Evolutionary conservation across 2,113 vertebrate genomes (phyloP).

Genomic region (Lipotes vexillifer): DNA sequence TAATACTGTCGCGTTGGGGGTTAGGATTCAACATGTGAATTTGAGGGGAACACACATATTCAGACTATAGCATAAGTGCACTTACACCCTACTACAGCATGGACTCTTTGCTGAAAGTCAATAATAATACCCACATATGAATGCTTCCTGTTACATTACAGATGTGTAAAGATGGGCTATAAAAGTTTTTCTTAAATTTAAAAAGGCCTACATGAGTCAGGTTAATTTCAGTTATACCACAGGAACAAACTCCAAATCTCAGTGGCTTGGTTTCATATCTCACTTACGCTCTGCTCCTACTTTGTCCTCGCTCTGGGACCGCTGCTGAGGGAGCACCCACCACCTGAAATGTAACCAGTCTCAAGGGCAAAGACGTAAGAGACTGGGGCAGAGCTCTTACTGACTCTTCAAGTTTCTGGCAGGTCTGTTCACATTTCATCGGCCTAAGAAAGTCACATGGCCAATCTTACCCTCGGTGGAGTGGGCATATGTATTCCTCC

Average conservation of each 20-base stretch:
- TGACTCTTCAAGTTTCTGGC: background rate
- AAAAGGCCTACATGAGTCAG: background rate
- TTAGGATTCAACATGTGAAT: background rate
- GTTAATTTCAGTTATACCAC: background rate
- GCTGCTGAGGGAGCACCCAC: background rate
- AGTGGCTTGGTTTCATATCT: background rate
- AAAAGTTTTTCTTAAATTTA: background rate
- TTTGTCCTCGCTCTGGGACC: background rate
- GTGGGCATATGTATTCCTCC: accelerated
- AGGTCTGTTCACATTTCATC: background rate
- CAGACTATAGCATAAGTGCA: background rate
- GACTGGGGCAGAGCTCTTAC: background rate
- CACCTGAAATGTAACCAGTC: too few relatives aligned
- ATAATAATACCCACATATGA: background rate
- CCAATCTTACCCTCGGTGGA: background rate
- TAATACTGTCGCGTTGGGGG: background rate
- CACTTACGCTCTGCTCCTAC: background rate
- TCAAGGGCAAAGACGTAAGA: background rate
- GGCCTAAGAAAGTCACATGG: too few relatives aligned
- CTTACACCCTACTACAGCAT: background rate
- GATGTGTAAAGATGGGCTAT: background rate
- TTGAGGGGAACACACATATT: background rate
- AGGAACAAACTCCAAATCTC: background rate
- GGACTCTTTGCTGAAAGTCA: background rate
- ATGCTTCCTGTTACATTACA: background rate